Percentiles rank a stretch among this genome's conserved stretches.
phyloP scores from a whole-genome alignment of 2,888 invertebrate species.

The Pachycephus smyrnensis region DNA sequence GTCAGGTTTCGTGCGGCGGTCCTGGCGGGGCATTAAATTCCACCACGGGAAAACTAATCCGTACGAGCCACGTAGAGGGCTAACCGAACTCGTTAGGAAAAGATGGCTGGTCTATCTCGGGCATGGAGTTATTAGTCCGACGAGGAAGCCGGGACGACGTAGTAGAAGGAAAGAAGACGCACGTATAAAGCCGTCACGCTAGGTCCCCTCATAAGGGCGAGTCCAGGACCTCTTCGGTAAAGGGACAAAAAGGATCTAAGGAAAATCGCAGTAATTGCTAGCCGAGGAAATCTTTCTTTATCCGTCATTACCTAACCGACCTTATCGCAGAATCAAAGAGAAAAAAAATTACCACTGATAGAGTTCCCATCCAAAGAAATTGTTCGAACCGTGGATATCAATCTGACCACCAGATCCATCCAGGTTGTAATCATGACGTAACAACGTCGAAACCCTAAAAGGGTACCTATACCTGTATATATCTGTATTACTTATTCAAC shows the following conservation, averaged over 20 bases:
- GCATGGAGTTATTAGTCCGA: constrained; percentile 20
- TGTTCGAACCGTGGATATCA: not conserved
- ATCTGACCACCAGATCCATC: not conserved
- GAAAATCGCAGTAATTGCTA: not conserved
- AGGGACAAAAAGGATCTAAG: not conserved
- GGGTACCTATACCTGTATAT: not conserved
- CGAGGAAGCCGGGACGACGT: constrained; percentile 15
- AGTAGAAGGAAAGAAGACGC: constrained; percentile 18
- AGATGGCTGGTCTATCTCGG: constrained; percentile 4
- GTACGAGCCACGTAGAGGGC: constrained; percentile 6
- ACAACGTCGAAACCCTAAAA: not conserved
- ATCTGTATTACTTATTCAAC: not conserved
- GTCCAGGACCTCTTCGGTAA: not conserved
- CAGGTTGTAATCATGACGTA: not conserved
- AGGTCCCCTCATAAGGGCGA: not conserved
- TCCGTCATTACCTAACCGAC: not conserved
- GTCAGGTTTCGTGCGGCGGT: not conserved
- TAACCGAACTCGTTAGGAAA: constrained; percentile 16
- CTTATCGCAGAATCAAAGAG: not conserved
- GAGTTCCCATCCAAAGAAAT: not conserved
- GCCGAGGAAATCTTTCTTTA: not conserved
- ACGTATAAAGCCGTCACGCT: not conserved
- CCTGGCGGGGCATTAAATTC: constrained; percentile 3
- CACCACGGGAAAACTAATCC: constrained; percentile 2
- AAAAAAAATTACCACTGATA: not conserved